Percentiles rank a stretch among this genome's conserved stretches.
These are phyloP conservation scores for Malacoctenus gilli DNA, from an alignment of 2,797 vertebrate genomes.

Conservation along the genomic window DNA sequence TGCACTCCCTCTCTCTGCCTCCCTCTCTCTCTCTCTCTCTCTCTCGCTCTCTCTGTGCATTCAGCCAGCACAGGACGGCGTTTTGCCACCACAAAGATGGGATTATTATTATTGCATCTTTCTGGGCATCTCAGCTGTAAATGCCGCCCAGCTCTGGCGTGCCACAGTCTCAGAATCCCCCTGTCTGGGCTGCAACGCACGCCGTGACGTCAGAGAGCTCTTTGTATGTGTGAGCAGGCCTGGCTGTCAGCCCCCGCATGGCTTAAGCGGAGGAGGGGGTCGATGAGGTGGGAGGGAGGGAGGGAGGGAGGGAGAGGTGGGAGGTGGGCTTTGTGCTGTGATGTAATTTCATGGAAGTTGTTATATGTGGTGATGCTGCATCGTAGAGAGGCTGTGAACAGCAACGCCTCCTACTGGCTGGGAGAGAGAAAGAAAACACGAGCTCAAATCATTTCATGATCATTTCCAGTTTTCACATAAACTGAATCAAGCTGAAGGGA, in stretches of 20 bases:
- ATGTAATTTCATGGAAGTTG: conserved; percentile 72
- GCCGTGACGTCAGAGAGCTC: conserved; percentile 65
- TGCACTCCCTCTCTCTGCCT: not conserved
- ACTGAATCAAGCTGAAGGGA: too few species aligned
- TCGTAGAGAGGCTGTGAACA: conserved; percentile 3
- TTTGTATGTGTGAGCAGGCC: conserved; percentile 41
- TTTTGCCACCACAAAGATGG: not conserved
- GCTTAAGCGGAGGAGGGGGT: conserved; percentile 40
- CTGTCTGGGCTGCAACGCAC: conserved; percentile 45
- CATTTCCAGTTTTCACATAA: too few species aligned
- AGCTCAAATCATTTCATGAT: not conserved
- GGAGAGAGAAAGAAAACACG: not conserved
- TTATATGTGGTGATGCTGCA: conserved; percentile 48
- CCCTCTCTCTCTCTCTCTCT: not conserved
- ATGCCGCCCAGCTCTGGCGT: conserved; percentile 27
- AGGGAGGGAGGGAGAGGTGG: conserved; percentile 16
- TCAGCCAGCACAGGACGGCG: not conserved
- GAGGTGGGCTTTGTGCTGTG: conserved; percentile 65
- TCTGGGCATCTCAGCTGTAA: conserved; percentile 26
- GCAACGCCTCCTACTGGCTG: conserved; percentile 58
- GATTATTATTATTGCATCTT: conserved; percentile 4
- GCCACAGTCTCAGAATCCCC: conserved; percentile 61
- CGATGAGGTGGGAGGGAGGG: conserved; percentile 33
- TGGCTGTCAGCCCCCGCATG: conserved; percentile 58
- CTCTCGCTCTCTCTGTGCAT: not conserved